phyloP scores from a whole-genome alignment of 2,888 invertebrate genomes.

The Dryadula phaetusa region DNA sequence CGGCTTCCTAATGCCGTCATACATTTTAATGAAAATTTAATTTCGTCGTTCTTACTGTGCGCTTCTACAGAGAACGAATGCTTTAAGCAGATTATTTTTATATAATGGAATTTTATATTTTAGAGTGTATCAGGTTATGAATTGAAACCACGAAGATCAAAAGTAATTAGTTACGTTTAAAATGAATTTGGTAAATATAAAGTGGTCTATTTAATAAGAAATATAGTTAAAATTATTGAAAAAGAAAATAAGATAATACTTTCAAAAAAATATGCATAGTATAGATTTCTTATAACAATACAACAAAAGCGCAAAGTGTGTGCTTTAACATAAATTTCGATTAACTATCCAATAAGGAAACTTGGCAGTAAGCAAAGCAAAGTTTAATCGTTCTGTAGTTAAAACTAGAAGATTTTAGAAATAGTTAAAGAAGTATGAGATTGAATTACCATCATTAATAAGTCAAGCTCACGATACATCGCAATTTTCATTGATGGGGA shows the following conservation, averaged over 20 bases:
- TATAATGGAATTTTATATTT: not conserved
- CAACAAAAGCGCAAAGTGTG: too few relatives aligned
- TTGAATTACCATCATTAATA: slow-evolving; percentile 9
- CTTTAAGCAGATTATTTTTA: not conserved
- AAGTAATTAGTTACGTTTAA: too few relatives aligned
- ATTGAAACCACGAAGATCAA: too few relatives aligned
- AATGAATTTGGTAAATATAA: too few relatives aligned
- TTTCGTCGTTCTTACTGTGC: not conserved
- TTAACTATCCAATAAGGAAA: not conserved
- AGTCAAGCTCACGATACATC: slow-evolving; percentile 12
- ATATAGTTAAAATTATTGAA: too few relatives aligned
- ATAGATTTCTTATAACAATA: too few relatives aligned
- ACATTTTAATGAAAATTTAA: slow-evolving; percentile 19
- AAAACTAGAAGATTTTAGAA: not conserved
- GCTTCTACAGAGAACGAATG: not conserved
- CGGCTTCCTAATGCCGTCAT: slow-evolving; percentile 8
- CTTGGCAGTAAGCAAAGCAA: not conserved
- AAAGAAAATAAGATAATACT: too few relatives aligned
- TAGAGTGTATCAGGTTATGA: not conserved
- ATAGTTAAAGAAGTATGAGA: not conserved
- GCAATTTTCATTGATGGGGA: slow-evolving; percentile 17
- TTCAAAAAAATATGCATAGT: too few relatives aligned
- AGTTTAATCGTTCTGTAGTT: not conserved
- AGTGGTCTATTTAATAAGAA: too few relatives aligned
- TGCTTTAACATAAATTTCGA: not conserved